A percentile compares a stretch with the other conserved stretches of the same genome.
These are phyloP conservation scores for Cydia pomonella DNA, from an alignment of 1,140 invertebrate genomes.

Conservation along the genomic window DNA sequence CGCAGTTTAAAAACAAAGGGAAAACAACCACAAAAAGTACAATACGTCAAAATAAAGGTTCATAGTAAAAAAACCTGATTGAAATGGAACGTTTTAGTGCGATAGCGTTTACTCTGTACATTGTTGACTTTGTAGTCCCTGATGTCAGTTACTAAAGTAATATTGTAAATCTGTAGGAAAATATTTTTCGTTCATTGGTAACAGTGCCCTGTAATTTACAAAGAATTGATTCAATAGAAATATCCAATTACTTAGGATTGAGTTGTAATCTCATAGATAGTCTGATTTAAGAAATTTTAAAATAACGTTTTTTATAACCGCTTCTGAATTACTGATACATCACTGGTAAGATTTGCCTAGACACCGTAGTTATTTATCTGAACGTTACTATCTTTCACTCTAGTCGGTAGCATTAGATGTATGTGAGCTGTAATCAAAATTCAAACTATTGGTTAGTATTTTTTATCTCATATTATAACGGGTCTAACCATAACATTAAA, in stretches of 20 bases:
- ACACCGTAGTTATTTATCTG: too few relatives aligned
- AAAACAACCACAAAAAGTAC: constrained; percentile 7
- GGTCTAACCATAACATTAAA: too few relatives aligned
- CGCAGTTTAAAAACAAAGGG: constrained; percentile 16
- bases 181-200: too few relatives aligned
- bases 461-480: too few relatives aligned
- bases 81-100: not conserved
- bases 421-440: too few relatives aligned
- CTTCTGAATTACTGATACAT: too few relatives aligned
- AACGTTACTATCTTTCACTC: too few relatives aligned
- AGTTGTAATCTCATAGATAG: not conserved
- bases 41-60: constrained; percentile 3
- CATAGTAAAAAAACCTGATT: constrained; percentile 13
- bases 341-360: too few relatives aligned
- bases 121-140: not conserved
- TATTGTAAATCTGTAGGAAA: not conserved
- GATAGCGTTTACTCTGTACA: not conserved
- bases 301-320: not conserved
- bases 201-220: too few relatives aligned
- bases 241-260: not conserved
- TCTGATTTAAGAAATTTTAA: not conserved
- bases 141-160: not conserved
- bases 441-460: too few relatives aligned
- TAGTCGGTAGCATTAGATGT: too few relatives aligned
- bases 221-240: too few relatives aligned